A percentile compares a stretch with the other conserved stretches of the same genome.
Conservation (phyloP, 2,888 invertebrate genomes). For the Apamea sordens region DNA sequence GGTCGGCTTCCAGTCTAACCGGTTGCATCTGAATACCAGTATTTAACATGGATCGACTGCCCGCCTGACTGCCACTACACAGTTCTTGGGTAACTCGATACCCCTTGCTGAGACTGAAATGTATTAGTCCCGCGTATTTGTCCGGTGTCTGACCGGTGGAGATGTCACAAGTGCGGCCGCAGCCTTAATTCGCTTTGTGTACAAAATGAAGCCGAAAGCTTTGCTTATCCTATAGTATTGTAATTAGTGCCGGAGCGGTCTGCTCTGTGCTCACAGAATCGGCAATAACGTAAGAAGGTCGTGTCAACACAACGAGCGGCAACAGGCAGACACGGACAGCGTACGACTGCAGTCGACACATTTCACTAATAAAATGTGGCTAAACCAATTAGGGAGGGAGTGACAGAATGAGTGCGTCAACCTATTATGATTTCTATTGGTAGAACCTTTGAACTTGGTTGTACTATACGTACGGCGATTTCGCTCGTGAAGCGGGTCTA, state of each 20-base stretch:
- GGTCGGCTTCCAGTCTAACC: background rate
- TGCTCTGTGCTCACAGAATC: background rate
- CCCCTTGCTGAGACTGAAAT: background rate
- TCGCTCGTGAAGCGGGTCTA: background rate
- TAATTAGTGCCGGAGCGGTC: background rate
- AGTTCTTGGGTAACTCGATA: no score
- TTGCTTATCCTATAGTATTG: background rate
- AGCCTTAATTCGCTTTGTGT: background rate
- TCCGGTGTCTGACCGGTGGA: background rate
- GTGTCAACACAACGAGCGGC: background rate
- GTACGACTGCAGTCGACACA: background rate
- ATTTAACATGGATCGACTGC: background rate
- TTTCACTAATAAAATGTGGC: background rate
- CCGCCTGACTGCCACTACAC: background rate
- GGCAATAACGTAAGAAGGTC: background rate
- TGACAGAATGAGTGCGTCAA: background rate
- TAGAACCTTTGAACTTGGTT: background rate
- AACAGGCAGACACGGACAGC: background rate
- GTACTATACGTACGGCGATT: background rate
- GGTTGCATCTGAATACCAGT: background rate
- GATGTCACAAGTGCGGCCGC: background rate
- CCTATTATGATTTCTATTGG: background rate
- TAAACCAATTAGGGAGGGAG: background rate
- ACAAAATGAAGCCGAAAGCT: slow-evolving; percentile 13
- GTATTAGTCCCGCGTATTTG: background rate